Evolutionary conservation across 2,113 vertebrate genomes (phyloP).

Genomic region (Corvus cornix): DNA sequence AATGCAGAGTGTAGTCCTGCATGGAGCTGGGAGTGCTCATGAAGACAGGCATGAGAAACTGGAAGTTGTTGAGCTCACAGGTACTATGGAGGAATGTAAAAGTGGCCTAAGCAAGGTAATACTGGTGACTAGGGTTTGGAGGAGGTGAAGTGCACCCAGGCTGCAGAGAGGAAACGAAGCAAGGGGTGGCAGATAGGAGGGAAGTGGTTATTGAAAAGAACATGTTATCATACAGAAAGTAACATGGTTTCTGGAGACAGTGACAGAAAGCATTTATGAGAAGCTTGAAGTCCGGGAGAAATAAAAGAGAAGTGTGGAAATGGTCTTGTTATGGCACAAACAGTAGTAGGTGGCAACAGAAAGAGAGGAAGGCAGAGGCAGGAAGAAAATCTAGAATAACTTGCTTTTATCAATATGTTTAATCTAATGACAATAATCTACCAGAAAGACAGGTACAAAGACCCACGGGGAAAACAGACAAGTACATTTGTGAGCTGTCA

Average conservation of each 20-base stretch:
- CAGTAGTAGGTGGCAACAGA: not conserved
- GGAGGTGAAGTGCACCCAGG: not conserved
- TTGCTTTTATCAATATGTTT: not conserved
- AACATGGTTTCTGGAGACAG: not conserved
- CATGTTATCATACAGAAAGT: not conserved
- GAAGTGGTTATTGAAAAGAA: not conserved
- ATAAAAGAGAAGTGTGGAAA: not conserved
- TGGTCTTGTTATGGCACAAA: not conserved
- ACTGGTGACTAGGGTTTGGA: not conserved
- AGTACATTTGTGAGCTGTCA: not conserved
- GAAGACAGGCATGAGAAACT: not conserved
- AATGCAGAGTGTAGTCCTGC: not conserved
- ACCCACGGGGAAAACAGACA: not conserved
- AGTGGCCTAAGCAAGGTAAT: not conserved
- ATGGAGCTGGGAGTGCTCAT: not conserved
- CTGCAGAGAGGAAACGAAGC: not conserved
- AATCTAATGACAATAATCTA: constrained; percentile 8
- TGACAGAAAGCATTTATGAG: not conserved
- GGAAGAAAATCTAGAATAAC: not conserved
- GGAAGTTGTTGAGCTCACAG: not conserved
- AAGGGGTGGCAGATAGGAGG: not conserved
- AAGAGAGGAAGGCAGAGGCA: not conserved
- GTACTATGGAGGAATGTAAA: not conserved
- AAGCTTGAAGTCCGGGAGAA: not conserved
- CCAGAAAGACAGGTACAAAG: not conserved